Evolutionary conservation across 92 coral and sea anemone genomes (phyloP), one percentile per base, ranked within the genome.

Genomic region (Virgularia gustaviana): DNA sequence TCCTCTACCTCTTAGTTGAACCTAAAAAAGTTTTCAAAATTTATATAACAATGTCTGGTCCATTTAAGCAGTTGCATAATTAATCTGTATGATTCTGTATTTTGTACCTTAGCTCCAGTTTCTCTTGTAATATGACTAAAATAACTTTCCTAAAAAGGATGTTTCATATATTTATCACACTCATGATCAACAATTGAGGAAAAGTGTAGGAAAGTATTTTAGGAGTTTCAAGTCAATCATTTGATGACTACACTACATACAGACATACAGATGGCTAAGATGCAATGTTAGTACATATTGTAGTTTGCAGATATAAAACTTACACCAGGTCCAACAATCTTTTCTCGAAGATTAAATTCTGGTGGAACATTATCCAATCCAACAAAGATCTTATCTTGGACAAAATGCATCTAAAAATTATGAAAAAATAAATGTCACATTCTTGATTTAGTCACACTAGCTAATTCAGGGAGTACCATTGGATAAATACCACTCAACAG

Each of bases 341-440:
- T 94, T 59, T 89, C 99, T 49, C 85, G 86, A 1, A 82, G 79
- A 80, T 66, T 84, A 67, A 94, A 94, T 27, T 89, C 94, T 53
- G 96, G 85, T 54, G 87, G 64, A n/a, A 86, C 82, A 78, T 87
- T 82, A 47, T 89, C 96, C 37, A 92, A 85, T 18, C 98, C 98
- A 73, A 92, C 96, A 87, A 92, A 92, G 5, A 89, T 88, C 77
- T 92, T 92, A 45, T 92, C 98, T 82, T 92, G 98, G 38, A 92
- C 89, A 71, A 86, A 92, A 72, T 92, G 96, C 98, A 92, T 89
- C 98, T 92, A 66, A 7, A 79, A 72, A 43, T 13, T 35, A 36
- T 34, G 25, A 0, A 72, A 20, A 31, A 32, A 12, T 2, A 18
- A 6, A 18, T 2, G 25, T 36, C 2, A 64, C 9, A 8, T 23